A percentile compares a stretch with the other conserved stretches of the same genome.
Conservation (phyloP, 2,113 vertebrate species). For the Corvus moneduloides region DNA sequence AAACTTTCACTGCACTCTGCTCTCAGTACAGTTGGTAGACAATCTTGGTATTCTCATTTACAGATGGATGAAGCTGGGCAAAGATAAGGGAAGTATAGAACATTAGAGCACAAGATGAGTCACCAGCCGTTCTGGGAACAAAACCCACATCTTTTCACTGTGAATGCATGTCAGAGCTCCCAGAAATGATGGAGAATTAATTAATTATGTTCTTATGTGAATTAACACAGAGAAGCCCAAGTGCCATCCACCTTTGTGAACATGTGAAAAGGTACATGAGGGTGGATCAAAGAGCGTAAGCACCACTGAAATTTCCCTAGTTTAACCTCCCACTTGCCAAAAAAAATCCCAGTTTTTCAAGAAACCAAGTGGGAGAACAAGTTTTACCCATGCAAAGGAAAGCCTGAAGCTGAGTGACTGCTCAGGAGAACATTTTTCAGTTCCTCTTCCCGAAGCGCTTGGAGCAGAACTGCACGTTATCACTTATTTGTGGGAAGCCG, state of each 20-base stretch:
- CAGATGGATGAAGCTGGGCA: constrained; percentile 29
- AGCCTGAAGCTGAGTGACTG: not conserved
- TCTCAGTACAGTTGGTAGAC: not conserved
- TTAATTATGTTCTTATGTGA: not conserved
- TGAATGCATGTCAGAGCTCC: constrained; percentile 12
- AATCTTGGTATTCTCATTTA: not conserved
- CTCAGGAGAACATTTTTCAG: not conserved
- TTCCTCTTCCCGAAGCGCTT: not conserved
- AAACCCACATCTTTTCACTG: constrained; percentile 18
- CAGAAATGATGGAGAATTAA: not conserved
- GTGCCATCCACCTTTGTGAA: not conserved
- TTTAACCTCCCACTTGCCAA: not conserved
- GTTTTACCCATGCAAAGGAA: not conserved
- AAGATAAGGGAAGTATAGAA: constrained; percentile 11
- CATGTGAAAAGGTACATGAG: not conserved
- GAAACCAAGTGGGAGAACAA: not conserved
- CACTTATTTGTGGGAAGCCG: not conserved
- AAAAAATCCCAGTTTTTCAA: not conserved
- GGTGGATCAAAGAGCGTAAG: not conserved
- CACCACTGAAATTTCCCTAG: not conserved
- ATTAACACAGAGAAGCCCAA: not conserved
- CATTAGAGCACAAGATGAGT: constrained; percentile 8
- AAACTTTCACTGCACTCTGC: not conserved
- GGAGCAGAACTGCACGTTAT: not conserved
- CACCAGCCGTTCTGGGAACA: constrained; percentile 16